A percentile compares a stretch with the other conserved stretches of the same genome.
Conservation (phyloP, 2,888 invertebrate species). For the Corythucha ciliata region DNA sequence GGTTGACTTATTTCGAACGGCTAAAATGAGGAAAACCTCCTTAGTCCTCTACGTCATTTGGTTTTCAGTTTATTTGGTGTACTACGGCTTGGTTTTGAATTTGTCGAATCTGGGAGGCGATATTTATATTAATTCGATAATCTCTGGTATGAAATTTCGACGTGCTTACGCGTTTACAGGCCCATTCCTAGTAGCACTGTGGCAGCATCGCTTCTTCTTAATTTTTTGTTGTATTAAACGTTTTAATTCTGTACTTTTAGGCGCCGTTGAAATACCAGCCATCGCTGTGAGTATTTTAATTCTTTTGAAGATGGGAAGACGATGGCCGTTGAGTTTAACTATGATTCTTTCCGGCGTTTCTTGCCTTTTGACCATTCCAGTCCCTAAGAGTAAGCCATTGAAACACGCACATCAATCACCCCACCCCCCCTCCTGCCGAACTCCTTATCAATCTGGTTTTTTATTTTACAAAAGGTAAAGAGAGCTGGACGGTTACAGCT, state of each 20-base stretch:
- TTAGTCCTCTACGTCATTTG: conserved; percentile 62
- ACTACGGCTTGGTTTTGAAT: conserved; percentile 67
- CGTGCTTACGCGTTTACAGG: neutral
- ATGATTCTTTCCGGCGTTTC: conserved; percentile 60
- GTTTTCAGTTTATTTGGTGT: conserved; percentile 68
- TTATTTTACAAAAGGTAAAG: neutral
- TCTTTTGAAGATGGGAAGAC: conserved; percentile 61
- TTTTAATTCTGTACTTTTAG: conserved; percentile 44
- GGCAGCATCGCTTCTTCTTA: neutral
- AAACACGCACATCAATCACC: neutral
- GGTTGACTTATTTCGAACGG: conserved; percentile 56
- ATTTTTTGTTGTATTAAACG: neutral
- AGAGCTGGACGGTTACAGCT: conserved; percentile 44
- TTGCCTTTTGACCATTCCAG: conserved; percentile 46
- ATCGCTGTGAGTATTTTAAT: conserved; percentile 65
- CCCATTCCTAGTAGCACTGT: neutral
- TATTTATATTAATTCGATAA: conserved; percentile 53
- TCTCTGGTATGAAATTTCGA: conserved; percentile 43
- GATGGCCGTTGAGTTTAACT: conserved; percentile 60
- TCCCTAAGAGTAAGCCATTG: conserved; percentile 30
- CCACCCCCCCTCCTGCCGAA: too few species aligned
- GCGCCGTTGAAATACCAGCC: conserved; percentile 68
- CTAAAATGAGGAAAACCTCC: conserved; percentile 55
- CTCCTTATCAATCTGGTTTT: too few species aligned
- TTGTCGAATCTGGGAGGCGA: conserved; percentile 65